Percentiles rank a stretch among this genome's conserved stretches.
Evolutionary conservation across 2,113 vertebrate species (phyloP).

Genomic region (Brachypodius melanocephalos): DNA sequence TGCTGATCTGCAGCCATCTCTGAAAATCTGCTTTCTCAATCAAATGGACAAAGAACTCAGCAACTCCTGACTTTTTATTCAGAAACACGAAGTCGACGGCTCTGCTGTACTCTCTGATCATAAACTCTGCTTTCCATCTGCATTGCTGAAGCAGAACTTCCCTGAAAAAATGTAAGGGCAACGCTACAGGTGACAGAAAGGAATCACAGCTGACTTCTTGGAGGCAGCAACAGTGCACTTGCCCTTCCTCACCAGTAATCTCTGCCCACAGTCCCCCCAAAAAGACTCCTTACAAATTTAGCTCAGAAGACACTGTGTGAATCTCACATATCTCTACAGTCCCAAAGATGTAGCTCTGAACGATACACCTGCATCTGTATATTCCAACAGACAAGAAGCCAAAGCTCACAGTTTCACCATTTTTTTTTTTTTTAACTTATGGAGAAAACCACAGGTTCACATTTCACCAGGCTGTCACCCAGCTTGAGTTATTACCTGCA

Average conservation of each 20-base stretch:
- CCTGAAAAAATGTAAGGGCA: not conserved
- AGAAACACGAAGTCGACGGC: not conserved
- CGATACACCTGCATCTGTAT: not conserved
- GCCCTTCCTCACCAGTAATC: not conserved
- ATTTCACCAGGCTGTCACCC: not conserved
- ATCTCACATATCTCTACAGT: not conserved
- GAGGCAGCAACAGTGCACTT: not conserved
- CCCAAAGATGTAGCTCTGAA: not conserved
- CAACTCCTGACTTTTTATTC: not conserved
- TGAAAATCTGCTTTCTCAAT: not conserved
- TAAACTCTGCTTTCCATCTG: not conserved
- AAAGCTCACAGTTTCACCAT: not conserved
- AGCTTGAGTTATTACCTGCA: not conserved
- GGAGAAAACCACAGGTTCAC: not conserved
- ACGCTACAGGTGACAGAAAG: not conserved
- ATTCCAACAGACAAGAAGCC: not conserved
- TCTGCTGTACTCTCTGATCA: not conserved
- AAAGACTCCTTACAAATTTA: not conserved
- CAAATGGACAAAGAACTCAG: not conserved
- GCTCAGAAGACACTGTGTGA: not conserved
- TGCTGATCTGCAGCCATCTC: not conserved
- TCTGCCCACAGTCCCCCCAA: not conserved
- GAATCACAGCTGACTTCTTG: not conserved
- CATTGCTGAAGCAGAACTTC: not conserved
- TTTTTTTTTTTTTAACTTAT: not conserved